phyloP scores from a whole-genome alignment of 2,797 vertebrate species.

The Tragelaphus eurycerus region DNA sequence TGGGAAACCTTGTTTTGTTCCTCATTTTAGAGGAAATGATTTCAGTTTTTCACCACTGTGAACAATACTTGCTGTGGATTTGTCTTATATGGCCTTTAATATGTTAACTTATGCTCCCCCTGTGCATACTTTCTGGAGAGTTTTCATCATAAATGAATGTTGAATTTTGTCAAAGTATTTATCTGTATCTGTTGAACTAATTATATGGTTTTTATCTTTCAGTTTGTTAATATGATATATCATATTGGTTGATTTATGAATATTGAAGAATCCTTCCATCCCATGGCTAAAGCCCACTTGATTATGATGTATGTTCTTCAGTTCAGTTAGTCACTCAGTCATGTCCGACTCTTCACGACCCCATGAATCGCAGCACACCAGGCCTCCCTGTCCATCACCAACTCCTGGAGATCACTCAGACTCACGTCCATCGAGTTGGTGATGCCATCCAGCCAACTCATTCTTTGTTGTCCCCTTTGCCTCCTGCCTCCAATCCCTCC shows the following conservation, averaged over 20 bases:
- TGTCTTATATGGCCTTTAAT: background rate
- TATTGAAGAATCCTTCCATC: background rate
- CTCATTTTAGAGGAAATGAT: background rate
- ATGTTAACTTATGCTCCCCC: background rate
- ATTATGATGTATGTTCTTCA: background rate
- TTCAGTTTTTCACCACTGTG: background rate
- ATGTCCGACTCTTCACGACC: too few relatives aligned
- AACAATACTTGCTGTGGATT: background rate
- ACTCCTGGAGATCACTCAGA: too few relatives aligned
- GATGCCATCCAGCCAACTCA: too few relatives aligned
- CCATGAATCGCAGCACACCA: too few relatives aligned
- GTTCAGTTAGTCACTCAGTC: too few relatives aligned
- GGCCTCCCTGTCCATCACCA: too few relatives aligned
- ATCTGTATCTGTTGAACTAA: background rate
- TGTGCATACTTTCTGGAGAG: background rate
- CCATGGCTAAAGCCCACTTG: background rate
- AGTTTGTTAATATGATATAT: background rate
- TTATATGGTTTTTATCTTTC: background rate
- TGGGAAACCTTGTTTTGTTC: background rate
- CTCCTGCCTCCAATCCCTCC: too few relatives aligned
- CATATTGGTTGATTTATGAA: background rate
- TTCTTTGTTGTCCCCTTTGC: too few relatives aligned
- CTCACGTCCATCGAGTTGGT: too few relatives aligned
- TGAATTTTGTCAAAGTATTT: background rate
- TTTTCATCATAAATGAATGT: background rate